A percentile compares a stretch with the other conserved stretches of the same genome.
Evolutionary conservation across 23 tunicate genomes (phyloP).

Genomic region (Ciona savignyi): DNA sequence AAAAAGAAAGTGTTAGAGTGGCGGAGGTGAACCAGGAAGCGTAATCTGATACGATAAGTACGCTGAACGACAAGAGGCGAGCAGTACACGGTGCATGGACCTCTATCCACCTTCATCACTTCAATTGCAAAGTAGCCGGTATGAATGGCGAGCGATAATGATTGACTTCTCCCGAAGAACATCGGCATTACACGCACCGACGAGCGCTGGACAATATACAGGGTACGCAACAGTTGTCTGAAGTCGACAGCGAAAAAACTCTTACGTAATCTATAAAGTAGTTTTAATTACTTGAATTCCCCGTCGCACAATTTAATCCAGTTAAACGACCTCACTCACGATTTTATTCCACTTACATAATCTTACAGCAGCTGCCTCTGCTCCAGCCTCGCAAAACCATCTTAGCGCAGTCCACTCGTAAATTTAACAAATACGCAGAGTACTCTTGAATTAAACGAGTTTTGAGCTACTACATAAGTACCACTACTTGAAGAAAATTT

Average conservation of each 20-base stretch:
- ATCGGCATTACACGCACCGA: no score
- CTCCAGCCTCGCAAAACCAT: background rate
- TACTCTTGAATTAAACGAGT: background rate
- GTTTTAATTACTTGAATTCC: background rate
- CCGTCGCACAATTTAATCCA: background rate
- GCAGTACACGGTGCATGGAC: background rate
- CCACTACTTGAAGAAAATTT: background rate
- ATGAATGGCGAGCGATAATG: background rate
- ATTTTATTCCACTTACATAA: background rate
- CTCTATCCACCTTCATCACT: background rate
- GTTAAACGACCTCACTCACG: background rate
- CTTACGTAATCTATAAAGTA: no score
- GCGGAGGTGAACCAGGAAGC: constrained; percentile 1
- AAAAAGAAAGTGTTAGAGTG: background rate
- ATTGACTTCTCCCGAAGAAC: no score
- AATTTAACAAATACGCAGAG: background rate
- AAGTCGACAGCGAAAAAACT: no score
- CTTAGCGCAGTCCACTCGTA: background rate
- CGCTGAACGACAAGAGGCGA: background rate
- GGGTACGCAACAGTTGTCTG: no score
- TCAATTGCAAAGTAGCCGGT: background rate
- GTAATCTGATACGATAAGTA: constrained; percentile 25
- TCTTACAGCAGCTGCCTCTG: background rate
- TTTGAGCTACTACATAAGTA: background rate
- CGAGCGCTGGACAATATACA: no score